These are phyloP conservation scores for Catharus bicknelli DNA, from an alignment of 2,113 vertebrate genomes.

Conservation along the genomic window DNA sequence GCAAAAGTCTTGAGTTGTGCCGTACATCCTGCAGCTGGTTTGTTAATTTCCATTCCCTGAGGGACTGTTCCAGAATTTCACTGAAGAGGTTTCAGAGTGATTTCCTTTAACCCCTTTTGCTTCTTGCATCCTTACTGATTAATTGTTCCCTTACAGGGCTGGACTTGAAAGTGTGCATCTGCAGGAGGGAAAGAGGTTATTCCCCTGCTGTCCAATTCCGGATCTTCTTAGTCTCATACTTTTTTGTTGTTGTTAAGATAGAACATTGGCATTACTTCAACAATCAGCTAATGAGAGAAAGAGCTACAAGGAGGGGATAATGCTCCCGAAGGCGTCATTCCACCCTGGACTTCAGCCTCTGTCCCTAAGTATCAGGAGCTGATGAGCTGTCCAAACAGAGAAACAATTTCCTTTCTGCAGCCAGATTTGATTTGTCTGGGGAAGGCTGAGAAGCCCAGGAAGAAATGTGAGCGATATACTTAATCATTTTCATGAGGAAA, in stretches of 20 bases:
- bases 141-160: not conserved
- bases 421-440: not conserved
- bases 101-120: conserved; percentile 21
- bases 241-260: not conserved
- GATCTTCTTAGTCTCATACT: not conserved
- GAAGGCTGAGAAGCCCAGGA: not conserved
- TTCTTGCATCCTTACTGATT: not conserved
- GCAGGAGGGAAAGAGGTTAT: not conserved
- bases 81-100: not conserved
- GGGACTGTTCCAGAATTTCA: not conserved
- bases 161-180: not conserved
- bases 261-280: not conserved
- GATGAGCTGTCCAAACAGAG: not conserved
- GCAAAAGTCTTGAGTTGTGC: not conserved
- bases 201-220: not conserved
- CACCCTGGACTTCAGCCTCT: not conserved
- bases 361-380: not conserved
- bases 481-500: not conserved
- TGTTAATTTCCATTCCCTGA: conserved; percentile 16
- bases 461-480: not conserved
- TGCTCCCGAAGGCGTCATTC: not conserved
- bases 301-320: not conserved
- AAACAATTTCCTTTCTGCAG: not conserved
- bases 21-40: conserved; percentile 1
- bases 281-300: not conserved